phyloP scores from a whole-genome alignment of 2,888 invertebrate species.

The Xanthorhoe spadicearia region DNA sequence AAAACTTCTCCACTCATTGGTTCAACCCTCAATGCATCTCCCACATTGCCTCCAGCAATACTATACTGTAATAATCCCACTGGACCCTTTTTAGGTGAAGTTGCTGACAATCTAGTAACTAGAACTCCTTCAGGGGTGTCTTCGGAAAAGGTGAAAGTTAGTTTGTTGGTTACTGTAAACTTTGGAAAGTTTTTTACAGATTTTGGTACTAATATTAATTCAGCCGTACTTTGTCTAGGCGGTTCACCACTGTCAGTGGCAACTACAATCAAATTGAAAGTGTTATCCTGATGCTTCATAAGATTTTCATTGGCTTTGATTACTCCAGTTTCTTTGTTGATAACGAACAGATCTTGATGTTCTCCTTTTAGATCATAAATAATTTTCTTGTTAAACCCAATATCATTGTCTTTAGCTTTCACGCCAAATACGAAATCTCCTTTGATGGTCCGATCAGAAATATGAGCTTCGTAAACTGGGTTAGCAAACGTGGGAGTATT shows the following conservation, averaged over 20 bases:
- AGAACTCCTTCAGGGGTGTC: slow-evolving; percentile 90
- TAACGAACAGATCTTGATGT: slow-evolving; percentile 90
- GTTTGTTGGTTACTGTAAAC: slow-evolving; percentile 88
- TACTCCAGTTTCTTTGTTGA: slow-evolving; percentile 93
- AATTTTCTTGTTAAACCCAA: slow-evolving; percentile 92
- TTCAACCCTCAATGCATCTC: slow-evolving; percentile 93
- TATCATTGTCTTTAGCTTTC: slow-evolving; percentile 93
- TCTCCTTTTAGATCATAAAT: slow-evolving; percentile 91
- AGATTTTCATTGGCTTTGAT: slow-evolving; percentile 91
- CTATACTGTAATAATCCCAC: slow-evolving; percentile 89
- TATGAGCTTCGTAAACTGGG: slow-evolving; percentile 90
- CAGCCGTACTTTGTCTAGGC: slow-evolving; percentile 89
- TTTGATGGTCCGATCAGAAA: slow-evolving; percentile 91
- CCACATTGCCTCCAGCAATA: slow-evolving; percentile 97
- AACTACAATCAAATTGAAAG: slow-evolving; percentile 89
- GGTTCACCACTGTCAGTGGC: slow-evolving; percentile 92
- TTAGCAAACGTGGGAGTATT: slow-evolving; percentile 92
- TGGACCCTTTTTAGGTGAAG: slow-evolving; percentile 91
- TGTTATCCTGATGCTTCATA: slow-evolving; percentile 79
- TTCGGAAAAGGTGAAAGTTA: slow-evolving; percentile 91
- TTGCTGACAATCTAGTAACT: slow-evolving; percentile 91
- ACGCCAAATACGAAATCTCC: slow-evolving; percentile 97
- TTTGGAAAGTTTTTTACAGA: slow-evolving; percentile 92
- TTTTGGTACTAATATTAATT: slow-evolving; percentile 90
- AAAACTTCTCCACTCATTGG: slow-evolving; percentile 91